These are phyloP conservation scores for Chouioia cunea DNA, from an alignment of 2,888 invertebrate species.

Conservation along the genomic window DNA sequence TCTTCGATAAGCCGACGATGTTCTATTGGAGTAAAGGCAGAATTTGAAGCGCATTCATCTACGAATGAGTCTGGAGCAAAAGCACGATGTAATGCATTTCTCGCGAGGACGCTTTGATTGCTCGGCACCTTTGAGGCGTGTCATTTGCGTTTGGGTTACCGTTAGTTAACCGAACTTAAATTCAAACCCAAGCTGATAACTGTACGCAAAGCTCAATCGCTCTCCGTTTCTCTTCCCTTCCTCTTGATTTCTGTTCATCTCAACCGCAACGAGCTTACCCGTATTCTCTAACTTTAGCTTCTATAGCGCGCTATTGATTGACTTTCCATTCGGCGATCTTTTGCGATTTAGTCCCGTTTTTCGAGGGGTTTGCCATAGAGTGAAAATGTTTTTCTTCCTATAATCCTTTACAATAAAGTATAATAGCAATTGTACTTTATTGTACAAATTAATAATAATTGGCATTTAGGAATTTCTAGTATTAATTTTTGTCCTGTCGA, in stretches of 20 bases:
- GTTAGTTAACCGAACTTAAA: conserved; percentile 21
- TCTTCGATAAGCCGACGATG: too few species aligned
- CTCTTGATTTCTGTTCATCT: background rate
- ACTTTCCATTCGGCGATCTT: too few species aligned
- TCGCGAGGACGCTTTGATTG: too few species aligned
- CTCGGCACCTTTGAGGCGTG: background rate
- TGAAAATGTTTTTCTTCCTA: too few species aligned
- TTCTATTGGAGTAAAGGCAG: background rate
- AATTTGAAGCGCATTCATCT: conserved; percentile 1
- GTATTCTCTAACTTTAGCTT: background rate
- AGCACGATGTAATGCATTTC: background rate
- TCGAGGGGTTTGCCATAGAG: too few species aligned
- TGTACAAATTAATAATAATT: too few species aligned
- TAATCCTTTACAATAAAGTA: too few species aligned
- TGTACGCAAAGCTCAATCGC: background rate
- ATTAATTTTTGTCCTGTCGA: too few species aligned
- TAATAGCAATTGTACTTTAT: too few species aligned
- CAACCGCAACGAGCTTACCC: conserved; percentile 1
- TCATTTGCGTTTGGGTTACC: background rate
- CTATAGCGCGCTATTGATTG: background rate
- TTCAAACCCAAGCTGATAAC: conserved; percentile 7
- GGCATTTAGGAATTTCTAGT: too few species aligned
- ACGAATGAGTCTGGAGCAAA: background rate
- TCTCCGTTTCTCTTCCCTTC: background rate
- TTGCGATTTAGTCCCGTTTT: too few species aligned